These are phyloP conservation scores for Grantiella picta DNA, from an alignment of 2,113 vertebrate genomes.

Conservation along the genomic window DNA sequence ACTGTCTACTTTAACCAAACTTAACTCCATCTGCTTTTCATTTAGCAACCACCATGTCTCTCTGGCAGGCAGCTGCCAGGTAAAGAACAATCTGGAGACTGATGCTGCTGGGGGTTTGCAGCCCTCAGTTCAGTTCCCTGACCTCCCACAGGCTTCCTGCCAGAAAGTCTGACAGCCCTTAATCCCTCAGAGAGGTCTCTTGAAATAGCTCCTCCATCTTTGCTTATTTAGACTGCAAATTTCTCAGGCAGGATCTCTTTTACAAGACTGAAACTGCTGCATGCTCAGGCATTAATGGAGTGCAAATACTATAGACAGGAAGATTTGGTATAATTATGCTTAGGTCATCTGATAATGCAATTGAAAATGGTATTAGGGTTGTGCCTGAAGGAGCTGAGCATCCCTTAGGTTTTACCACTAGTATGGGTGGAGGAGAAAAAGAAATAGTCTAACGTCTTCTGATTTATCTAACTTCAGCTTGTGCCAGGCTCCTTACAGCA, in stretches of 20 bases:
- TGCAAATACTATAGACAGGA: neutral
- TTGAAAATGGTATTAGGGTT: neutral
- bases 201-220: conserved; percentile 7
- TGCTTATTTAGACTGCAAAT: neutral
- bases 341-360: neutral
- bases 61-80: conserved; percentile 34
- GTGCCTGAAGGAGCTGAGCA: neutral
- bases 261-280: neutral
- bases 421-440: neutral
- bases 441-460: neutral
- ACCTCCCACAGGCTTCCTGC: conserved; percentile 34
- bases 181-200: neutral
- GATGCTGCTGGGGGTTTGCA: neutral
- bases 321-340: neutral
- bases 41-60: conserved; percentile 21
- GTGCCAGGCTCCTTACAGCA: neutral
- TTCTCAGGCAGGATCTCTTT: neutral
- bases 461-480: neutral
- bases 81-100: conserved; percentile 6
- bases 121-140: accelerated
- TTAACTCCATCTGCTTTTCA: conserved; percentile 58
- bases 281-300: neutral
- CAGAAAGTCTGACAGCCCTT: conserved; percentile 29
- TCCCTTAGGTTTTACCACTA: neutral
- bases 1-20: conserved; percentile 46